Base-by-base conservation (phyloP, 2,888 invertebrate genomes). In the Morinoia aosen region DNA sequence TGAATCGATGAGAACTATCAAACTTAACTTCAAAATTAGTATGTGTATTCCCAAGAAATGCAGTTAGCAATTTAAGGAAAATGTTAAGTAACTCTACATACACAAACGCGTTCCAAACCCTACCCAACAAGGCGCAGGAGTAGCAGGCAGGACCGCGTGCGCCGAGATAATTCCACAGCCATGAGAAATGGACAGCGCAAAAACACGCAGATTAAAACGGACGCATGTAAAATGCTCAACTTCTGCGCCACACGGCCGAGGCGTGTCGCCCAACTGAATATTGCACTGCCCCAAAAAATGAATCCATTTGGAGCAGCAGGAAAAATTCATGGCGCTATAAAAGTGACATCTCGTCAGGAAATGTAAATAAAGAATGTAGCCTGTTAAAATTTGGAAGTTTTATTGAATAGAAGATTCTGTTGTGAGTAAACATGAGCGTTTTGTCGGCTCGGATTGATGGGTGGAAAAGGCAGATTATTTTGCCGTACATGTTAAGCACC, bases 221-320 rank as follows among this genome's bases (percentile, higher is more conserved):
- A 40, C 90, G 16, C 90, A 39, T 39, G 39, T 48, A 39, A 16
- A 90, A 90, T 39, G 90, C 40, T 19, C 90, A 90, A 90, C 39
- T 88, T 48, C 12, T 16, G 48, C 90, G 40, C 90, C 12, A 40
- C 16, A 33, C 76, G 33, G 8, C 76, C 76, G 33, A 76, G 76
- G 25, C 25, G 76, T 33, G 76, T 61, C 61, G 39, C 14, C 90
- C 90, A 90, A 90, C 90, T 90, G 90, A 90, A 90, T 90, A 90
- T 90, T 90, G 90, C 90, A 90, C 8, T 8, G 76, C 25, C 88
- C 39, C 90, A 40, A 90, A 90, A 40, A 90, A 90, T 40, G 76
- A 90, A 90, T 90, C 90, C 90, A 90, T 90, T 90, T 90, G 33
- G 90, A 40, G 90, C 90, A 14, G 40, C 90, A 39, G 90, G 19